These are phyloP conservation scores for Meteorus colon DNA, from an alignment of 2,888 invertebrate species.

Conservation along the genomic window DNA sequence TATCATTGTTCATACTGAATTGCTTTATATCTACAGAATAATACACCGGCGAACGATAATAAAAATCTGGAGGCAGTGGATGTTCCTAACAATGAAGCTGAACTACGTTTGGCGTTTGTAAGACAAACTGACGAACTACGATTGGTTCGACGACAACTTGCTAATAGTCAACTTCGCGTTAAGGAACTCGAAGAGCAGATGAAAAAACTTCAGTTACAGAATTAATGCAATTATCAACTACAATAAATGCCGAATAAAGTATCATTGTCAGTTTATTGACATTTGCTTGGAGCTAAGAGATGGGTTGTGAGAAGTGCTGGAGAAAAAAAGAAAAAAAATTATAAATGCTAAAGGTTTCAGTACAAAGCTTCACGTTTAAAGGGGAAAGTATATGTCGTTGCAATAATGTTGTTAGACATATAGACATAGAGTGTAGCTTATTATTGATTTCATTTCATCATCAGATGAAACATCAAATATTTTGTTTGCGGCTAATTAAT, in stretches of 20 bases:
- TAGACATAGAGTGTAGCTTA: slow-evolving; percentile 21
- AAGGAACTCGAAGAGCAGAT: slow-evolving; percentile 87
- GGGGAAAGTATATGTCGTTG: slow-evolving; percentile 19
- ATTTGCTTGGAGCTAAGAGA: slow-evolving; percentile 26
- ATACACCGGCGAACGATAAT: slow-evolving; percentile 64
- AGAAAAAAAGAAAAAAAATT: slow-evolving; percentile 16
- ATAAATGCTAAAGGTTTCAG: slow-evolving; percentile 27
- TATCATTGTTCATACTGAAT: not conserved
- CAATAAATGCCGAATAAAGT: slow-evolving; percentile 21
- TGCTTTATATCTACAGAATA: slow-evolving; percentile 59
- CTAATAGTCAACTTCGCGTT: slow-evolving; percentile 85
- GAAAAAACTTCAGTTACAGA: slow-evolving; percentile 75
- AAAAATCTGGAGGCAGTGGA: slow-evolving; percentile 66
- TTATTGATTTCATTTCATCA: slow-evolving; percentile 13
- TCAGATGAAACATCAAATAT: slow-evolving; percentile 14
- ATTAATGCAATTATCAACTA: slow-evolving; percentile 13
- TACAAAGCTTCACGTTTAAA: slow-evolving; percentile 38
- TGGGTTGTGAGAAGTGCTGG: too few species aligned
- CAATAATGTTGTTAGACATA: slow-evolving; percentile 31
- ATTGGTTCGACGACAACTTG: slow-evolving; percentile 84
- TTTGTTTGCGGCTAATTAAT: slow-evolving; percentile 31
- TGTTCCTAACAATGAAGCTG: slow-evolving; percentile 69
- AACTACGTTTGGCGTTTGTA: slow-evolving; percentile 85
- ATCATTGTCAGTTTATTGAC: slow-evolving; percentile 12
- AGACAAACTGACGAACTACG: slow-evolving; percentile 87